These are phyloP conservation scores for Tanaodytes sp. DNA, from an alignment of 2,888 invertebrate species.

Conservation along the genomic window DNA sequence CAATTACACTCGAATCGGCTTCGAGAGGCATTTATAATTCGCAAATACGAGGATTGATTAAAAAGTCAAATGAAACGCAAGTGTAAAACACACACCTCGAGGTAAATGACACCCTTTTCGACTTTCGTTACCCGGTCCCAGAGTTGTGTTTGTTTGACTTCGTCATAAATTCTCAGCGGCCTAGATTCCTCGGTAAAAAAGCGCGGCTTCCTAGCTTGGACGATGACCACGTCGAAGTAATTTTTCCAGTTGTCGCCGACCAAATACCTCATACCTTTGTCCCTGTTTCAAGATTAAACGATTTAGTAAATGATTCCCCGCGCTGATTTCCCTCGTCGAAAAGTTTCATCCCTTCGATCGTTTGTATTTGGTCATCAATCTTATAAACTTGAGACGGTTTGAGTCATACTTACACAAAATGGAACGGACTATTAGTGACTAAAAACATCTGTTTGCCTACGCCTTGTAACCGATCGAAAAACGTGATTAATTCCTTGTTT, in stretches of 20 bases:
- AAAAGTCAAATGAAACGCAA: slow-evolving; percentile 39
- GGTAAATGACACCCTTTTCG: slow-evolving; percentile 91
- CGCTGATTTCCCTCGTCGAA: background rate
- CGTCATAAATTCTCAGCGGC: slow-evolving; percentile 91
- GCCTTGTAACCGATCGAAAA: slow-evolving; percentile 83
- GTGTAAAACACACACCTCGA: slow-evolving; percentile 81
- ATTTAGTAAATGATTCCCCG: background rate
- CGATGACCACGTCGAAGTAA: slow-evolving; percentile 94
- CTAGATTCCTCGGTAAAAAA: slow-evolving; percentile 95
- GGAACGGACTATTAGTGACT: slow-evolving; percentile 96
- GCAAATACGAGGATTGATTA: slow-evolving; percentile 28
- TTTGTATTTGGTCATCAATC: no score
- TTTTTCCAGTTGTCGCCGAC: slow-evolving; percentile 91
- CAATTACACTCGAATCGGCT: slow-evolving; percentile 25
- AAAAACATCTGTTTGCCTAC: slow-evolving; percentile 91
- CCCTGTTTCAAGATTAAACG: slow-evolving; percentile 75
- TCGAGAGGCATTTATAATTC: slow-evolving; percentile 32
- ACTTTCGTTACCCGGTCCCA: slow-evolving; percentile 93
- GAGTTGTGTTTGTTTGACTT: slow-evolving; percentile 84
- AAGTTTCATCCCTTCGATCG: slow-evolving; percentile 1
- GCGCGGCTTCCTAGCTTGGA: slow-evolving; percentile 94
- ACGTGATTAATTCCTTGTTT: slow-evolving; percentile 81
- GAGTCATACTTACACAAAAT: slow-evolving; percentile 86
- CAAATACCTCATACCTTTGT: slow-evolving; percentile 92
- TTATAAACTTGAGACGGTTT: slow-evolving; percentile 1